Conservation (phyloP, 2,797 vertebrate species). For the Salarias fasciatus region DNA sequence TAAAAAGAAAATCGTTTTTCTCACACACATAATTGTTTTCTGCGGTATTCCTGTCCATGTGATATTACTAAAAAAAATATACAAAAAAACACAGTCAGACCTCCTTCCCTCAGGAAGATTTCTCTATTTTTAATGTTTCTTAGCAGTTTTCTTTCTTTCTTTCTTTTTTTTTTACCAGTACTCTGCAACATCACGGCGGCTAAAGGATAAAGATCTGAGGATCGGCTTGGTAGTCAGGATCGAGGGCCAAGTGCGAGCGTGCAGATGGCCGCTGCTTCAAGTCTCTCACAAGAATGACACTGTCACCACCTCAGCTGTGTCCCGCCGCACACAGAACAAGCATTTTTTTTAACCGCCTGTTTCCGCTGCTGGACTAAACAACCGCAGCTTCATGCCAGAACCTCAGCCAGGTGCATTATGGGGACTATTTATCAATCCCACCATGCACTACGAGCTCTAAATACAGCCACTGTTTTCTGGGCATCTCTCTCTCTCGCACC, state of each 20-base stretch:
- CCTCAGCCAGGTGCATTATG: conserved; percentile 86
- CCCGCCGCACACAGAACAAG: conserved; percentile 72
- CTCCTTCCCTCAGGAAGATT: not conserved
- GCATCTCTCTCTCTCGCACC: conserved; percentile 41
- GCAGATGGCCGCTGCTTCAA: conserved; percentile 83
- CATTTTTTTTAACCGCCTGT: conserved; percentile 77
- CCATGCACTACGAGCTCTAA: conserved; percentile 79
- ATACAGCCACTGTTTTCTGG: conserved; percentile 81
- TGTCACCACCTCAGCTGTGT: conserved; percentile 85
- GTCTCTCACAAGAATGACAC: conserved; percentile 82
- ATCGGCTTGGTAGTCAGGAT: conserved; percentile 61
- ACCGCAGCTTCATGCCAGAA: conserved; percentile 71
- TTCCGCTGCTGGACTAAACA: conserved; percentile 80
- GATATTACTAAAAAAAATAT: not conserved
- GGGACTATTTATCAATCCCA: conserved; percentile 84
- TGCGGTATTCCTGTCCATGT: conserved; percentile 18
- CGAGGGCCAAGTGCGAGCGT: conserved; percentile 71
- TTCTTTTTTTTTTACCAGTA: not conserved
- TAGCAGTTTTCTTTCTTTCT: conserved; percentile 5
- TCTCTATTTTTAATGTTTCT: conserved; percentile 1
- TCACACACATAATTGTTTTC: conserved; percentile 14
- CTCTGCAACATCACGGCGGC: conserved; percentile 61
- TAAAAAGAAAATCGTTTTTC: not conserved
- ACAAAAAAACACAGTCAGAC: not conserved
- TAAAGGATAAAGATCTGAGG: conserved; percentile 53